Percentiles rank a stretch among this genome's conserved stretches.
Conservation (phyloP, 2,113 vertebrate genomes). For the Chrysochloris asiatica region DNA sequence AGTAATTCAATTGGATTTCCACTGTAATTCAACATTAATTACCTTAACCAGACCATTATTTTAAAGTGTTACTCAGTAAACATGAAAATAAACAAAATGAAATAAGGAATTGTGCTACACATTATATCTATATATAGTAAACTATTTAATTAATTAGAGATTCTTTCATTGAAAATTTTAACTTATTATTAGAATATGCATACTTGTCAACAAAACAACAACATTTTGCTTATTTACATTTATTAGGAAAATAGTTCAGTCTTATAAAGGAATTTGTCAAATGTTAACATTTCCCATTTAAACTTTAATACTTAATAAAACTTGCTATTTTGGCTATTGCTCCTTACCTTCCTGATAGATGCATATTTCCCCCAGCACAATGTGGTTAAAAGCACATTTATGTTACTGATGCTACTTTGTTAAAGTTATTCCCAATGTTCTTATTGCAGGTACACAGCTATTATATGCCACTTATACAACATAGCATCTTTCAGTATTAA, state of each 20-base stretch:
- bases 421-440: neutral
- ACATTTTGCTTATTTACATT: neutral
- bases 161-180: neutral
- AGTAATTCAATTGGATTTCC: slow-evolving; percentile 77
- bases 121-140: slow-evolving; percentile 24
- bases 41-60: slow-evolving; percentile 65
- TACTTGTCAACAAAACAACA: neutral
- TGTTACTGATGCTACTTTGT: neutral
- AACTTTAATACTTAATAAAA: neutral
- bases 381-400: neutral
- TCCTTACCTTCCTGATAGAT: neutral
- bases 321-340: neutral
- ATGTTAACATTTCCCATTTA: neutral
- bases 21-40: slow-evolving; percentile 78
- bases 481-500: neutral
- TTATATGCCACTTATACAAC: neutral
- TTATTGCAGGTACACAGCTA: neutral
- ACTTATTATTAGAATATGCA: neutral
- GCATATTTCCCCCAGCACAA: neutral
- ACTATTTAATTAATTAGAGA: neutral
- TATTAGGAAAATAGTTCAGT: neutral
- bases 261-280: neutral
- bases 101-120: slow-evolving; percentile 29
- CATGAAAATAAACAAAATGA: slow-evolving; percentile 57
- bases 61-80: slow-evolving; percentile 62